Percentiles rank a stretch among this genome's conserved stretches.
These are phyloP conservation scores for Aurelia sp. DNA, from an alignment of 30 jellyfish, hydroid and myxozoan species.

Conservation along the genomic window DNA sequence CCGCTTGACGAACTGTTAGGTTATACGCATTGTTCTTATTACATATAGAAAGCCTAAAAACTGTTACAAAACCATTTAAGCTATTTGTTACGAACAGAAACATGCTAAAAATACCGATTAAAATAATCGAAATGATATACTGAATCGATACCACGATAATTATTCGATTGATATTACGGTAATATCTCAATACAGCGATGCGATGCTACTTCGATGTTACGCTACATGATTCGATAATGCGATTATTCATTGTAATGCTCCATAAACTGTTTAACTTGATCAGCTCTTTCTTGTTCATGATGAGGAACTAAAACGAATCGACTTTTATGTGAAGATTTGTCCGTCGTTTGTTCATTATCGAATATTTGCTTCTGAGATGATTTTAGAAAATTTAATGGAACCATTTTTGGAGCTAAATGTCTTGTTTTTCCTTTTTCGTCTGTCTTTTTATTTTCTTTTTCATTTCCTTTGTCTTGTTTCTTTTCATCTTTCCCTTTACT, in stretches of 20 bases:
- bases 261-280: slow-evolving; percentile 11
- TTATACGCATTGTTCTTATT: too few relatives aligned
- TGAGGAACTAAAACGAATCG: slow-evolving; percentile 67
- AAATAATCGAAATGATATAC: too few relatives aligned
- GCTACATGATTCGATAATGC: neutral
- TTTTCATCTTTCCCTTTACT: slow-evolving; percentile 21
- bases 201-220: too few relatives aligned
- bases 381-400: slow-evolving; percentile 1
- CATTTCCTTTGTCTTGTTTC: slow-evolving; percentile 22
- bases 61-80: too few relatives aligned
- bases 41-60: too few relatives aligned
- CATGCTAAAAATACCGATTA: too few relatives aligned
- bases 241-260: slow-evolving; percentile 29
- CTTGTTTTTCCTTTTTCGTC: slow-evolving; percentile 37
- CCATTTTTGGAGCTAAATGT: slow-evolving; percentile 41
- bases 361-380: neutral
- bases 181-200: too few relatives aligned
- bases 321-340: slow-evolving; percentile 5
- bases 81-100: too few relatives aligned
- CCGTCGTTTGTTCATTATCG: neutral
- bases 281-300: slow-evolving; percentile 57
- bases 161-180: too few relatives aligned
- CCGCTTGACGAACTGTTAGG: too few relatives aligned
- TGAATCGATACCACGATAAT: too few relatives aligned
- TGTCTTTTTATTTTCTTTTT: slow-evolving; percentile 23